A percentile compares a stretch with the other conserved stretches of the same genome.
These are phyloP conservation scores for Mantis religiosa DNA, from an alignment of 2,888 invertebrate species.

Conservation along the genomic window DNA sequence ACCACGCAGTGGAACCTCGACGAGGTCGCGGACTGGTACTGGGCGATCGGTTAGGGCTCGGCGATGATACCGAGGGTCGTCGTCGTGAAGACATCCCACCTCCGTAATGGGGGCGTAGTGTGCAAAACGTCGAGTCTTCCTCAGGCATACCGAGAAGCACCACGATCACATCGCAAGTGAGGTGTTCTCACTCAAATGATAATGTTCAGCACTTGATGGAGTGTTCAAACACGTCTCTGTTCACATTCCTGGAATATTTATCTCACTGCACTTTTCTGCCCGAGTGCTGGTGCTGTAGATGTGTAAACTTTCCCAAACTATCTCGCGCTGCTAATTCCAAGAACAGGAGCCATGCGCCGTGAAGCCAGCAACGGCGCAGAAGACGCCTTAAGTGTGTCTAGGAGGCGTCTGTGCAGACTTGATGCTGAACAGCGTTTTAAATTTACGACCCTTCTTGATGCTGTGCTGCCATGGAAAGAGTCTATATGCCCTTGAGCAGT, in stretches of 20 bases:
- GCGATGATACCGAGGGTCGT: not conserved
- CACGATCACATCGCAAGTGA: not conserved
- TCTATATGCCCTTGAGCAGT: not conserved
- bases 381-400: not conserved
- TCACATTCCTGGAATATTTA: not conserved
- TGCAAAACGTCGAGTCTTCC: constrained; percentile 42
- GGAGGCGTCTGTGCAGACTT: not conserved
- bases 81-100: not conserved
- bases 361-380: not conserved
- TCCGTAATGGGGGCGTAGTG: not conserved
- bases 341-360: not conserved
- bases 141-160: constrained; percentile 39
- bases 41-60: not conserved
- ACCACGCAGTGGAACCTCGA: not conserved
- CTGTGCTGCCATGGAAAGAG: not conserved
- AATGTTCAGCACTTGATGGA: not conserved
- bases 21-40: not conserved
- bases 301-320: not conserved
- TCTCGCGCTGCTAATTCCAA: not conserved
- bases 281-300: not conserved
- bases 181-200: not conserved
- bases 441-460: not conserved
- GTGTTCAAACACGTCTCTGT: not conserved
- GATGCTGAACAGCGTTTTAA: not conserved
- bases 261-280: not conserved